Percentiles rank a stretch among this genome's conserved stretches.
Evolutionary conservation across 2,797 vertebrate species (phyloP).

Genomic region (Melanotaenia trifasciata): DNA sequence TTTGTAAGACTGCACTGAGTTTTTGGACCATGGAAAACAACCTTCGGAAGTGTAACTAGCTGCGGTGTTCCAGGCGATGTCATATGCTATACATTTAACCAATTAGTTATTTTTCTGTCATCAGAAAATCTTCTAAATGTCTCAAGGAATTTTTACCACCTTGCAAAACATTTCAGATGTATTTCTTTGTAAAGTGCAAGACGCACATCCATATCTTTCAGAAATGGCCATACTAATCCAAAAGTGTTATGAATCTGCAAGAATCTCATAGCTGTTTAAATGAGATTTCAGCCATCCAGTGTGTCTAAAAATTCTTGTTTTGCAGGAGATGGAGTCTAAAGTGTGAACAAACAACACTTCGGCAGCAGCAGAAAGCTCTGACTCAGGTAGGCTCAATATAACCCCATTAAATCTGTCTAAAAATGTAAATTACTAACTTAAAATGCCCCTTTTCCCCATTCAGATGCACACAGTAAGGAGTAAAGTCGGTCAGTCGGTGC

Average conservation of each 20-base stretch:
- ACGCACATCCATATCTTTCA: too few relatives aligned
- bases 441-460: slow-evolving; percentile 3
- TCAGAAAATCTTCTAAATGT: not conserved
- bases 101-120: not conserved
- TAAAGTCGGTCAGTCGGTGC: slow-evolving; percentile 42
- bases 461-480: slow-evolving; percentile 26
- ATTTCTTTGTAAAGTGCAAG: not conserved
- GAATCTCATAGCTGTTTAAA: not conserved
- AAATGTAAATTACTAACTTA: not conserved
- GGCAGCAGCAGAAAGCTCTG: slow-evolving; percentile 61
- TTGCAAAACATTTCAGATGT: not conserved
- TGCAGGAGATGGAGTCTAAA: slow-evolving; percentile 52
- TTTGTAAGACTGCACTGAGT: slow-evolving; percentile 42
- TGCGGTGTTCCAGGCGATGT: slow-evolving; percentile 36
- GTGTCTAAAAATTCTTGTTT: not conserved
- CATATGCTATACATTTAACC: not conserved
- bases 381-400: slow-evolving; percentile 48
- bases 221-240: not conserved
- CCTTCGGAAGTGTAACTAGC: slow-evolving; percentile 30
- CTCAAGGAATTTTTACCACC: not conserved
- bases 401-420: not conserved
- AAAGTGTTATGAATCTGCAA: not conserved
- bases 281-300: not conserved
- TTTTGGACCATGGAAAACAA: slow-evolving; percentile 10
- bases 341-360: slow-evolving; percentile 63